These are phyloP conservation scores for Chrysina gloriosa DNA, from an alignment of 2,888 invertebrate genomes.

Conservation along the genomic window DNA sequence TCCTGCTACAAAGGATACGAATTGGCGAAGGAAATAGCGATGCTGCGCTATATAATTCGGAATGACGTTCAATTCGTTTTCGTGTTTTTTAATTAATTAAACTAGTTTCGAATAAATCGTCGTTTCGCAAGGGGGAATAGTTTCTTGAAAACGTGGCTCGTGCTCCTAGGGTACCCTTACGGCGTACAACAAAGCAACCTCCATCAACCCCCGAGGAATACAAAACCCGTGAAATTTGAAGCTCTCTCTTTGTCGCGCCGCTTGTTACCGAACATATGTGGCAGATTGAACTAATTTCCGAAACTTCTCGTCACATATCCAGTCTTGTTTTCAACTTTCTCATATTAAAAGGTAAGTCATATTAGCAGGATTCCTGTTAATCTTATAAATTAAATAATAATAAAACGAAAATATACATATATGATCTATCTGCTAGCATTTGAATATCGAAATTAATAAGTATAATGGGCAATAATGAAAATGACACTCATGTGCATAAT, in stretches of 20 bases:
- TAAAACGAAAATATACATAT: too few species aligned
- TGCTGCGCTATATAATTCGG: neutral
- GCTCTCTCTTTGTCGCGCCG: conserved; percentile 54
- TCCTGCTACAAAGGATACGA: neutral
- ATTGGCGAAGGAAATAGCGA: neutral
- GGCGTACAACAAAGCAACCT: conserved; percentile 54
- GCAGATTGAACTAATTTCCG: conserved; percentile 51
- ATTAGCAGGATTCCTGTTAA: too few species aligned
- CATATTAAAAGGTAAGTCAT: too few species aligned
- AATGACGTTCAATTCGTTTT: neutral
- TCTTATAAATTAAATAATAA: too few species aligned
- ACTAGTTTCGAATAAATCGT: conserved; percentile 28
- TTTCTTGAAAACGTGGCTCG: conserved; percentile 49
- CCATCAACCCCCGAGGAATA: conserved; percentile 51
- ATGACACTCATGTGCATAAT: too few species aligned
- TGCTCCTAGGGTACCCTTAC: conserved; percentile 52
- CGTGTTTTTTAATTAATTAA: conserved; percentile 31
- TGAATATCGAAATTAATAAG: too few species aligned
- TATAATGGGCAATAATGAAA: too few species aligned
- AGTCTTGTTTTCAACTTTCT: too few species aligned
- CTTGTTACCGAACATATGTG: conserved; percentile 49
- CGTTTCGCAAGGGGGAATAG: neutral
- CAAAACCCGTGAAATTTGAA: conserved; percentile 54
- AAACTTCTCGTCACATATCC: conserved; percentile 48
- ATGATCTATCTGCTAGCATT: too few species aligned